These are phyloP conservation scores for Amblyopsis hoosieri DNA, from an alignment of 2,797 vertebrate genomes.

Conservation along the genomic window DNA sequence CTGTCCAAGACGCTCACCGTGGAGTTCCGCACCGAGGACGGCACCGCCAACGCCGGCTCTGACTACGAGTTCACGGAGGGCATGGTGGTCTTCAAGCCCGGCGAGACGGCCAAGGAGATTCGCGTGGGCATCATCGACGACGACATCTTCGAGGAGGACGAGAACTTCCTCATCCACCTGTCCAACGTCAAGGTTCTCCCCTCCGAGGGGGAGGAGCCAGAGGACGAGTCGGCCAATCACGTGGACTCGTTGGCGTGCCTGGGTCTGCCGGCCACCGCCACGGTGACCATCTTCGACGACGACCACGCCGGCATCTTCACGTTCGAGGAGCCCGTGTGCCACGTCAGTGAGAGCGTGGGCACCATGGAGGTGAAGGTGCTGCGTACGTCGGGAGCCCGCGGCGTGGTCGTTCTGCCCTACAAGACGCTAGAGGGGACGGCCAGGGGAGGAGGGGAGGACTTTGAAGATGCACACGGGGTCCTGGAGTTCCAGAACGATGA, in stretches of 20 bases:
- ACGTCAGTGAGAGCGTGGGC: conserved; percentile 96
- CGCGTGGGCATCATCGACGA: conserved; percentile 96
- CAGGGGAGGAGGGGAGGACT: conserved; percentile 93
- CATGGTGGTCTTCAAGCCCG: conserved; percentile 91
- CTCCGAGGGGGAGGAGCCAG: conserved; percentile 78
- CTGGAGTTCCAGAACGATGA: conserved; percentile 99
- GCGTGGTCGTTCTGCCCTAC: conserved; percentile 93
- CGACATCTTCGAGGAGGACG: conserved; percentile 98
- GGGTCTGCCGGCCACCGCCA: conserved; percentile 86
- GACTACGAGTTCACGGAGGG: conserved; percentile 99
- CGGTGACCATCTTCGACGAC: conserved; percentile 96
- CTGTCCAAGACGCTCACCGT: conserved; percentile 87
- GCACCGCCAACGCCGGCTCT: conserved; percentile 95
- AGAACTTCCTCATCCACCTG: conserved; percentile 97
- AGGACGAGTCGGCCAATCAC: conserved; percentile 84
- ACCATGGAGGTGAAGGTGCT: conserved; percentile 97
- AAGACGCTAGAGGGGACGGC: conserved; percentile 96
- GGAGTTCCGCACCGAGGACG: conserved; percentile 97
- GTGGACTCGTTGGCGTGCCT: conserved; percentile 85
- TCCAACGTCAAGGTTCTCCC: conserved; percentile 85
- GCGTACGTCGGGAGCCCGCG: conserved; percentile 94
- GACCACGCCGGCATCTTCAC: conserved; percentile 99
- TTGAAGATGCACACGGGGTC: conserved; percentile 91
- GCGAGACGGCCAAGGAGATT: conserved; percentile 94
- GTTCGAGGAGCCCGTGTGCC: conserved; percentile 91